Conservation (phyloP, 2,888 invertebrate genomes). For the Zootermopsis nevadensis region DNA sequence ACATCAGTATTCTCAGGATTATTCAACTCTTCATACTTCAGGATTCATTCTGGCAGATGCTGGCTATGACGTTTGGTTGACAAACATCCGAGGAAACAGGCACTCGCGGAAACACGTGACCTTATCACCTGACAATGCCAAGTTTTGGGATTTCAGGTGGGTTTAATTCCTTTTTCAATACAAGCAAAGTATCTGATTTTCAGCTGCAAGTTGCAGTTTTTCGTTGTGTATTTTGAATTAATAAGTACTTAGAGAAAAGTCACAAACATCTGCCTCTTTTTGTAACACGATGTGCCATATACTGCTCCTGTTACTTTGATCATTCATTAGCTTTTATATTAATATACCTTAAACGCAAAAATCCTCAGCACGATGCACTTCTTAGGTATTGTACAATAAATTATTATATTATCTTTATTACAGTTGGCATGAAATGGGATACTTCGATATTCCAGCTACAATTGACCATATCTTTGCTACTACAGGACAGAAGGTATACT, state of each 20-base stretch:
- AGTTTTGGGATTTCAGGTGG: slow-evolving; percentile 57
- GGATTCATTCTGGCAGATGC: slow-evolving; percentile 37
- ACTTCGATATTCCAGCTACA: slow-evolving; percentile 82
- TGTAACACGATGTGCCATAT: no score
- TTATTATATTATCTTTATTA: background rate
- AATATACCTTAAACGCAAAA: no score
- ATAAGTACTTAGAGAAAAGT: no score
- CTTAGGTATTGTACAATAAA: no score
- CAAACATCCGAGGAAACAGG: slow-evolving; percentile 66
- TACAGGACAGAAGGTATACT: slow-evolving; percentile 74
- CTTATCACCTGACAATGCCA: slow-evolving; percentile 12
- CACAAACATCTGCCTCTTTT: no score
- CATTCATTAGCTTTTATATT: no score
- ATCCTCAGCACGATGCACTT: no score
- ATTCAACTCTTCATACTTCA: slow-evolving; percentile 2
- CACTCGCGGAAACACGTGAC: slow-evolving; percentile 63
- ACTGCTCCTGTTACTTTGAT: no score
- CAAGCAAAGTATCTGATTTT: no score
- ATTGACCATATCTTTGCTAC: slow-evolving; percentile 75
- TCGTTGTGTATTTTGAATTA: no score
- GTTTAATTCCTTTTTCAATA: background rate
- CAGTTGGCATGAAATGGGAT: slow-evolving; percentile 87
- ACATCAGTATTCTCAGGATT: background rate
- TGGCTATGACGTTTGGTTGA: slow-evolving; percentile 60
- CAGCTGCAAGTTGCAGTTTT: no score